Evolutionary conservation across 2,888 invertebrate species (phyloP).

Genomic region (Himalopsyche kuldschensis): DNA sequence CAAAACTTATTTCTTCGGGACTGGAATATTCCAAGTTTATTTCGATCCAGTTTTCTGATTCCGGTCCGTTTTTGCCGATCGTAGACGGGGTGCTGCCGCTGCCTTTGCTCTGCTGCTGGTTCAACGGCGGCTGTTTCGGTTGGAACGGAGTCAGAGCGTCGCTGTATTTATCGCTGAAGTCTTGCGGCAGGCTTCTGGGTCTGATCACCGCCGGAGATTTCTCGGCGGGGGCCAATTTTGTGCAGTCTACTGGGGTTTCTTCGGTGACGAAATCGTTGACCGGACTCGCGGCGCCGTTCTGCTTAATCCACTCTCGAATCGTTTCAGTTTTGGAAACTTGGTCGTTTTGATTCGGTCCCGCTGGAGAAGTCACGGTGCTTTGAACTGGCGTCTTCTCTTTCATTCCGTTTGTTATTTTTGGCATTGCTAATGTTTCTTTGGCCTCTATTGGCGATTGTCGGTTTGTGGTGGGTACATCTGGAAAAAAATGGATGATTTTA

Average conservation of each 20-base stretch:
- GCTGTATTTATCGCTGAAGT: constrained; percentile 38
- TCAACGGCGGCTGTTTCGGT: constrained; percentile 43
- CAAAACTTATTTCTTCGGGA: constrained; percentile 65
- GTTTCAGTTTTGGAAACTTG: constrained; percentile 34
- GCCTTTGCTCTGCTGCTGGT: constrained; percentile 41
- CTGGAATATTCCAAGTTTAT: constrained; percentile 71
- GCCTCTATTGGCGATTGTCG: not conserved
- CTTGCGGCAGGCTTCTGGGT: constrained; percentile 38
- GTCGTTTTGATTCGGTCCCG: constrained; percentile 7
- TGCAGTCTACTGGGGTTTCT: constrained; percentile 3
- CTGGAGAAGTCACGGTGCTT: constrained; percentile 2
- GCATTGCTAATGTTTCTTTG: not conserved
- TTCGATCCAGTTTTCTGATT: constrained; percentile 71
- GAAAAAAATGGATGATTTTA: not conserved
- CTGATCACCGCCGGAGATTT: constrained; percentile 19
- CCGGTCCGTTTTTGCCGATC: constrained; percentile 43
- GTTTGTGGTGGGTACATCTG: constrained; percentile 2
- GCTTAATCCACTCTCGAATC: constrained; percentile 38
- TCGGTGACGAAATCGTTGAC: constrained; percentile 20
- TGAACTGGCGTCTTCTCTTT: constrained; percentile 1
- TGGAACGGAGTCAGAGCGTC: constrained; percentile 43
- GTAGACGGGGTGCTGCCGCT: constrained; percentile 41
- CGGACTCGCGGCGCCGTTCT: constrained; percentile 31
- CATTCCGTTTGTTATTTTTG: constrained; percentile 13
- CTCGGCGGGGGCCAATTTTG: constrained; percentile 2